These are phyloP conservation scores for Varanus komodoensis DNA, from an alignment of 2,113 vertebrate genomes.

Conservation along the genomic window DNA sequence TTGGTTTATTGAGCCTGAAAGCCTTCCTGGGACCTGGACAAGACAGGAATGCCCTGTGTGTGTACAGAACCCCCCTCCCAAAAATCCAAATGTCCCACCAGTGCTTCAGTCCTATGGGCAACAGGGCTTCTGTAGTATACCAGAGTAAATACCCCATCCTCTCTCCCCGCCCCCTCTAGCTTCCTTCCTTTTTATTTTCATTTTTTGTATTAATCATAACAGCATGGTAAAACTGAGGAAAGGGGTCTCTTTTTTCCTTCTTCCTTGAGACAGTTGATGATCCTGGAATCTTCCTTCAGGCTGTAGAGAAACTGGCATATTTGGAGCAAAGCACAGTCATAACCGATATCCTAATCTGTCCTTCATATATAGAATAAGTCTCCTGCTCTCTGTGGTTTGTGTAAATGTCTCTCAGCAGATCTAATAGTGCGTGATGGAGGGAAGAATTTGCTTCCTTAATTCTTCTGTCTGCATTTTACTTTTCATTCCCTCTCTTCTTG, in stretches of 20 bases:
- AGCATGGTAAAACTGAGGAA: constrained; percentile 1
- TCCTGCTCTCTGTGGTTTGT: constrained; percentile 30
- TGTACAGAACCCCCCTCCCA: background rate
- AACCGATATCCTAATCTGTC: constrained; percentile 41
- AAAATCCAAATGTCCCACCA: background rate
- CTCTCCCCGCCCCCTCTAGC: background rate
- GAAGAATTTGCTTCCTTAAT: background rate
- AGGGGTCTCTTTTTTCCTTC: background rate
- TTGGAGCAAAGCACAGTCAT: constrained; percentile 37
- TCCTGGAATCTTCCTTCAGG: constrained; percentile 34
- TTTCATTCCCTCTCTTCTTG: background rate
- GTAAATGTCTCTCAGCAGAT: constrained; percentile 31
- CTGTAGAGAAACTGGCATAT: constrained; percentile 23
- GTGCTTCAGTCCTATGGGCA: constrained; percentile 1
- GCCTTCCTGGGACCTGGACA: no score
- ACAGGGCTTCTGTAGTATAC: background rate
- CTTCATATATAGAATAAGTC: constrained; percentile 30
- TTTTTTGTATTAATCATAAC: fast-evolving
- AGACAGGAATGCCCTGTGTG: background rate
- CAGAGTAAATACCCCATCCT: background rate
- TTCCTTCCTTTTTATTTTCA: no score
- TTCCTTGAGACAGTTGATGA: constrained; percentile 9
- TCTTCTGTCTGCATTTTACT: constrained; percentile 27
- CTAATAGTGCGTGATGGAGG: background rate
- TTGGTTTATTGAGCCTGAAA: background rate